Evolutionary conservation across 2,797 vertebrate genomes (phyloP).

Genomic region (Parauchenoglanis ngamensis): DNA sequence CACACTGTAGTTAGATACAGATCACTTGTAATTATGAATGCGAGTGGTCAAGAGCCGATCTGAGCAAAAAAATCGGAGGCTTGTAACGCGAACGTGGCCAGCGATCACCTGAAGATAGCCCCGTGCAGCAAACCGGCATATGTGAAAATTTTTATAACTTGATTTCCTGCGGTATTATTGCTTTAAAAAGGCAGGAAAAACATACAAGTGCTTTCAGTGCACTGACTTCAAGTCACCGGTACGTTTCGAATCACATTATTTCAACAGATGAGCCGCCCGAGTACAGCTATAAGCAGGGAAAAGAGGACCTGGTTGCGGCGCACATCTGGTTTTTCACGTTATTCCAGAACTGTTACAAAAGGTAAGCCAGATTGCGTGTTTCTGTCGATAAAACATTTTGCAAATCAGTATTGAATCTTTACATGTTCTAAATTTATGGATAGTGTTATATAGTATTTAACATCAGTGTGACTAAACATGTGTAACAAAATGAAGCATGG

Average conservation of each 20-base stretch:
- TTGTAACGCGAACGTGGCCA: no score
- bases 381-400: background rate
- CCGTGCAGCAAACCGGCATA: background rate
- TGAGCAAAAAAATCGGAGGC: no score
- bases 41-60: no score
- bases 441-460: background rate
- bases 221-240: background rate
- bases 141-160: background rate
- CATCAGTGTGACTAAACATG: background rate
- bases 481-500: background rate
- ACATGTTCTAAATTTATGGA: background rate
- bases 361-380: background rate
- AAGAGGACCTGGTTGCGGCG: background rate
- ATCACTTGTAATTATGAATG: no score
- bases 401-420: background rate
- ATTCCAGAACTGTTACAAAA: slow-evolving; percentile 17
- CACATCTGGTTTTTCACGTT: slow-evolving; percentile 51
- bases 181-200: background rate
- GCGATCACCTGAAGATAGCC: background rate
- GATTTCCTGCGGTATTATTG: background rate
- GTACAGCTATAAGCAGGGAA: background rate
- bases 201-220: background rate
- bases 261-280: background rate
- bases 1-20: no score
- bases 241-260: background rate